phyloP scores from a whole-genome alignment of 2,888 invertebrate genomes.

The Cerastis rubricosa region DNA sequence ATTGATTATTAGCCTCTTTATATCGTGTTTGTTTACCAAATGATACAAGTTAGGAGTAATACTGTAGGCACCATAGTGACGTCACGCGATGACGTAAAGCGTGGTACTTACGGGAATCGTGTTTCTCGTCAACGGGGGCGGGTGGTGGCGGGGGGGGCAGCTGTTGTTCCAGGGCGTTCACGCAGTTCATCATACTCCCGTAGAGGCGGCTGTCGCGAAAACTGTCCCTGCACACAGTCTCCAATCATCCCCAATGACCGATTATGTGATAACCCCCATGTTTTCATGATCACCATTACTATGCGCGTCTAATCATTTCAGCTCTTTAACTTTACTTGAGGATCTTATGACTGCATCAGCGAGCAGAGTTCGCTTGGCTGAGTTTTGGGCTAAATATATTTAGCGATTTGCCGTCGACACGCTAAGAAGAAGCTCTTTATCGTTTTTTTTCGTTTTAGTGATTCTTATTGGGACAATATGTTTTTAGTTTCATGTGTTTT shows the following conservation, averaged over 20 bases:
- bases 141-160: slow-evolving; percentile 93
- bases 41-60: neutral
- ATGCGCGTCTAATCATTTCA: slow-evolving; percentile 5
- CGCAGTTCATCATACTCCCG: slow-evolving; percentile 99
- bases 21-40: slow-evolving; percentile 24
- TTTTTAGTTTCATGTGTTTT: neutral
- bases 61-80: slow-evolving; percentile 53
- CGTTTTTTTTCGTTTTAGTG: neutral
- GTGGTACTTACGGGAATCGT: slow-evolving; percentile 86
- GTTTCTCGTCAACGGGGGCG: slow-evolving; percentile 88
- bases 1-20: slow-evolving; percentile 1
- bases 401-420: no score
- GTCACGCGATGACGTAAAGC: slow-evolving; percentile 59
- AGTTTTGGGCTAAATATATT: no score
- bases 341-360: no score
- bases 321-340: no score
- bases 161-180: slow-evolving; percentile 97
- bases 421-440: neutral
- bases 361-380: no score
- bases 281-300: slow-evolving; percentile 13
- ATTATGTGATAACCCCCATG: slow-evolving; percentile 39
- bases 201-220: slow-evolving; percentile 97
- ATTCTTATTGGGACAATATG: neutral
- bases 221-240: slow-evolving; percentile 93
- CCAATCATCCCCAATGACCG: slow-evolving; percentile 71